Conservation (phyloP, 64 coral and sea anemone species). For the Montipora cactus region DNA sequence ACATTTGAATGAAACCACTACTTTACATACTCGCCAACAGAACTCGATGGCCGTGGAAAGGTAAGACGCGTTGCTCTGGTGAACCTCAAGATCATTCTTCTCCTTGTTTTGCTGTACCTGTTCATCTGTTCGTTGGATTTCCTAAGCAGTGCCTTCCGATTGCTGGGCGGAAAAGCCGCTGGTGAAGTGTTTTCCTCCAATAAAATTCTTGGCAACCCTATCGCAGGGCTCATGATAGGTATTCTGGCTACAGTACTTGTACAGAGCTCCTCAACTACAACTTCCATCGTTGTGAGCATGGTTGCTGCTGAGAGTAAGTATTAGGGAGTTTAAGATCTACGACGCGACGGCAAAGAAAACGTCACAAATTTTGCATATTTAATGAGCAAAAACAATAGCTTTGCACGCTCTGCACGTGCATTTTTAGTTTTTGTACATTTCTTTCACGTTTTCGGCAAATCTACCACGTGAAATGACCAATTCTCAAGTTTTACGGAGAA, state of each 20-base stretch:
- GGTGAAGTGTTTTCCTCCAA: slow-evolving; percentile 91
- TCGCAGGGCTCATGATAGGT: slow-evolving; percentile 95
- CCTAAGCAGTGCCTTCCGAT: slow-evolving; percentile 93
- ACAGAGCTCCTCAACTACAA: slow-evolving; percentile 95
- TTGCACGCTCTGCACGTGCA: no score
- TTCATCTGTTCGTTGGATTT: slow-evolving; percentile 99
- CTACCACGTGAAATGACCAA: no score
- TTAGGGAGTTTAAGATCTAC: no score
- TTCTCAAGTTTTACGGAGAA: no score
- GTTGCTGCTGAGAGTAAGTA: slow-evolving; percentile 87
- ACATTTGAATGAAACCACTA: no score
- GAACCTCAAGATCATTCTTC: slow-evolving; percentile 60
- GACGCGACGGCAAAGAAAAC: no score
- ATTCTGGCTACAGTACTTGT: slow-evolving; percentile 94
- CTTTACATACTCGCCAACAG: slow-evolving; percentile 43
- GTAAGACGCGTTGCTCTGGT: slow-evolving; percentile 46
- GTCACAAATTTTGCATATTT: no score
- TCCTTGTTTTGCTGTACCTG: slow-evolving; percentile 81
- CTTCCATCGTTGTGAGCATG: slow-evolving; percentile 98
- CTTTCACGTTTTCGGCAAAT: no score
- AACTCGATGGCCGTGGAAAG: slow-evolving; percentile 71
- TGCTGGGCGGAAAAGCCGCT: slow-evolving; percentile 95
- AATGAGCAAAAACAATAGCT: no score
- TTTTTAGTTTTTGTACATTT: no score
- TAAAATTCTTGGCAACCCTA: slow-evolving; percentile 75